These are phyloP conservation scores for Acipenser ruthenus DNA, from an alignment of 2,797 vertebrate genomes.

Conservation along the genomic window DNA sequence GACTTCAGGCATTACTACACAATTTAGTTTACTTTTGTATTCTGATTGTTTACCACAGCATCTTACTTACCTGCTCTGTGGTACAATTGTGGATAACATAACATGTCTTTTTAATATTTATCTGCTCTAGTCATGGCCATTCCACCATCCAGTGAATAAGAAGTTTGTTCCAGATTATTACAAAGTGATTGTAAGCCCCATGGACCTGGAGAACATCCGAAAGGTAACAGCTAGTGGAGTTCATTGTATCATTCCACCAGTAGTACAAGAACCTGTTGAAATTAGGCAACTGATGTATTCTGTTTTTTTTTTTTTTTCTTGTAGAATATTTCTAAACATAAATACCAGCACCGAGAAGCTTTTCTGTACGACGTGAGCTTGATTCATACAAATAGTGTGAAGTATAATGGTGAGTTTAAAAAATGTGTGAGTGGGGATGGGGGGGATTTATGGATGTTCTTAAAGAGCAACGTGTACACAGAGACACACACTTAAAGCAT, in stretches of 20 bases:
- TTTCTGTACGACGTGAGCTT: slow-evolving; percentile 87
- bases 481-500: no score
- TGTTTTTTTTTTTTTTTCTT: slow-evolving; percentile 2
- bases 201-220: slow-evolving; percentile 89
- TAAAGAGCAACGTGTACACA: no score
- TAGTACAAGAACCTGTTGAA: slow-evolving; percentile 17
- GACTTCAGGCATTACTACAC: background rate
- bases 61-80: no score
- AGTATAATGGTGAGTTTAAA: slow-evolving; percentile 77
- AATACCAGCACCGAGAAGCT: slow-evolving; percentile 89
- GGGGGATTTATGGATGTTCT: background rate
- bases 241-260: background rate
- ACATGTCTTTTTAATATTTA: slow-evolving; percentile 20
- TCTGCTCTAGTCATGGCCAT: slow-evolving; percentile 84
- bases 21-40: background rate
- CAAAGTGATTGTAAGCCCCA: slow-evolving; percentile 87
- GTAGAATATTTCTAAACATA: slow-evolving; percentile 98
- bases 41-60: background rate
- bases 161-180: slow-evolving; percentile 99
- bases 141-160: slow-evolving; percentile 97
- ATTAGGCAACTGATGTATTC: slow-evolving; percentile 6
- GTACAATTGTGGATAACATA: slow-evolving; percentile 15
- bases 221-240: slow-evolving; percentile 66
- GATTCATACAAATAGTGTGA: slow-evolving; percentile 88
- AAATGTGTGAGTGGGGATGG: background rate